These are phyloP conservation scores for Oreochromis mossambicus DNA, from an alignment of 2,797 vertebrate species.

Conservation along the genomic window DNA sequence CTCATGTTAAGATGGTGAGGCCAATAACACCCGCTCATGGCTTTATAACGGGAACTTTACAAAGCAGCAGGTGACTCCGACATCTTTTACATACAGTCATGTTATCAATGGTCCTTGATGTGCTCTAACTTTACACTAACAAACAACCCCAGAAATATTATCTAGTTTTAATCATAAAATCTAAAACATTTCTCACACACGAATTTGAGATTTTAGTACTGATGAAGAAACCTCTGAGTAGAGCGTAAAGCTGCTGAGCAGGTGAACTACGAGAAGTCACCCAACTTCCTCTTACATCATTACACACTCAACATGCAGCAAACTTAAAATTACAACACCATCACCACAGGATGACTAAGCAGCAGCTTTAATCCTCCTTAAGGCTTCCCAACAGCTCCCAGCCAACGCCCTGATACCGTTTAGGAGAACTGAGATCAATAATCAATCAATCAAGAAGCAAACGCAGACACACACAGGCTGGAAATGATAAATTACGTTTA, in stretches of 20 bases:
- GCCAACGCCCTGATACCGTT: accelerated
- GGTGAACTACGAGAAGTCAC: not conserved
- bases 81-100: accelerated
- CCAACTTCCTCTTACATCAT: not conserved
- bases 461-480: not conserved
- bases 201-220: not conserved
- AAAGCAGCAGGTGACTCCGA: not conserved
- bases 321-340: not conserved
- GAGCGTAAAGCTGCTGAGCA: not conserved
- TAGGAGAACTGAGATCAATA: not conserved
- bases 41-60: not conserved
- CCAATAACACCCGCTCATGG: not conserved
- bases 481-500: slow-evolving; percentile 64
- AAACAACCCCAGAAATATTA: not conserved
- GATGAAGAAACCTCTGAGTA: not conserved
- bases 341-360: not conserved
- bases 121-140: not conserved
- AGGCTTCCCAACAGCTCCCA: not conserved
- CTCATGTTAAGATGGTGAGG: accelerated
- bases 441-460: not conserved
- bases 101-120: not conserved
- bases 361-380: not conserved
- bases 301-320: accelerated
- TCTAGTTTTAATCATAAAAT: not conserved
- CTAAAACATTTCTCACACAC: not conserved